Percentiles rank a stretch among this genome's conserved stretches.
Evolutionary conservation across 2,797 vertebrate genomes (phyloP).

Genomic region (Babyrousa celebensis): DNA sequence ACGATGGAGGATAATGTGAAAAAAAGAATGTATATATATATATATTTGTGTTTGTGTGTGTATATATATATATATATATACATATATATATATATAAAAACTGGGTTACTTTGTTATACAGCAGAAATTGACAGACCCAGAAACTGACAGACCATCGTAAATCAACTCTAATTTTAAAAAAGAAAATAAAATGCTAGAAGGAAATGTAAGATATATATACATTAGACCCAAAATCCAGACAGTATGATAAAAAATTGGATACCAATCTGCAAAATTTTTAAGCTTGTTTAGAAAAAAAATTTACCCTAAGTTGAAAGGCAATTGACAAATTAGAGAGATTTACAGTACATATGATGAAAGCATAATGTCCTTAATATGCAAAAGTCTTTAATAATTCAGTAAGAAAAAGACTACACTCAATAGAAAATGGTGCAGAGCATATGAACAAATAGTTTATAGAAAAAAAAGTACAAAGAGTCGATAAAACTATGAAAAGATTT

Average conservation of each 20-base stretch:
- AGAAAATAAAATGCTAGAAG: background rate
- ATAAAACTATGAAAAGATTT: background rate
- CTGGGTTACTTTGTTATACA: no score
- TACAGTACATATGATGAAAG: background rate
- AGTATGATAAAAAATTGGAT: background rate
- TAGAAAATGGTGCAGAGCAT: background rate
- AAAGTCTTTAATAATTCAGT: constrained; percentile 4
- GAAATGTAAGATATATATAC: background rate
- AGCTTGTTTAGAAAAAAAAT: constrained; percentile 22
- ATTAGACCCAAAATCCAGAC: constrained; percentile 54
- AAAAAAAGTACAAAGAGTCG: constrained; percentile 47
- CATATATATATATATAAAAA: no score
- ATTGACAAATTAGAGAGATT: constrained; percentile 12
- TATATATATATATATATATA: no score
- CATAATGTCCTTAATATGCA: background rate
- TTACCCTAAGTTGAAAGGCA: constrained; percentile 45
- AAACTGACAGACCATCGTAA: no score
- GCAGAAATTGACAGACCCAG: no score
- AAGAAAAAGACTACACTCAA: background rate
- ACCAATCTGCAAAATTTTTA: constrained; percentile 22
- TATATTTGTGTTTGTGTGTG: no score
- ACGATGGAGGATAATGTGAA: no score
- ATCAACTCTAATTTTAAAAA: background rate
- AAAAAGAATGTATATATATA: no score
- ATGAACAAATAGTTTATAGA: background rate